These are phyloP conservation scores for Macrocentrus cingulum DNA, from an alignment of 1,140 invertebrate species.

Conservation along the genomic window DNA sequence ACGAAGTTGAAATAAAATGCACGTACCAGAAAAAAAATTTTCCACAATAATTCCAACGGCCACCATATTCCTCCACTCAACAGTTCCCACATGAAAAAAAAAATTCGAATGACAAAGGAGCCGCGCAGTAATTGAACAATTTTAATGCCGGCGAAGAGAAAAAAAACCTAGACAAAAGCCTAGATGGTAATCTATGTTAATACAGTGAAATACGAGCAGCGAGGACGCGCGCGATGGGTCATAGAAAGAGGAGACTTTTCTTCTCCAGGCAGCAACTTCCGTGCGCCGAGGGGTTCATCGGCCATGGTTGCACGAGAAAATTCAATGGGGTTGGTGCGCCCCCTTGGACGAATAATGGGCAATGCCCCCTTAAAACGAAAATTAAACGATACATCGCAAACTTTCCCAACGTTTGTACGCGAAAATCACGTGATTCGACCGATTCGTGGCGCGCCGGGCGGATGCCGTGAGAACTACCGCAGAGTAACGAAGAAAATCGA, in stretches of 20 bases:
- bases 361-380: conserved; percentile 7
- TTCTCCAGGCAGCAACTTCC: conserved; percentile 4
- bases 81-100: too few species aligned
- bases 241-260: conserved; percentile 18
- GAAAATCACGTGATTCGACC: too few species aligned
- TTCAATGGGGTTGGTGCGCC: conserved; percentile 23
- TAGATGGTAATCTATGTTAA: conserved; percentile 20
- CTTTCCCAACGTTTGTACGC: conserved; percentile 24
- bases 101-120: too few species aligned
- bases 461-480: too few species aligned
- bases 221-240: neutral
- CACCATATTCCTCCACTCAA: too few species aligned
- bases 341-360: conserved; percentile 18
- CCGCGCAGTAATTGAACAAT: too few species aligned
- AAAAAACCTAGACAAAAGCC: neutral
- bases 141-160: too few species aligned
- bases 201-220: conserved; percentile 19
- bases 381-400: conserved; percentile 13
- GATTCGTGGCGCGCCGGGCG: too few species aligned
- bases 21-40: too few species aligned
- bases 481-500: too few species aligned
- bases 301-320: conserved; percentile 18
- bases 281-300: conserved; percentile 19
- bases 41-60: too few species aligned
- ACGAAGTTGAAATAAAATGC: too few species aligned